Base-by-base conservation (phyloP, 2,113 vertebrate genomes). In the Chlamydotis undulata region DNA sequence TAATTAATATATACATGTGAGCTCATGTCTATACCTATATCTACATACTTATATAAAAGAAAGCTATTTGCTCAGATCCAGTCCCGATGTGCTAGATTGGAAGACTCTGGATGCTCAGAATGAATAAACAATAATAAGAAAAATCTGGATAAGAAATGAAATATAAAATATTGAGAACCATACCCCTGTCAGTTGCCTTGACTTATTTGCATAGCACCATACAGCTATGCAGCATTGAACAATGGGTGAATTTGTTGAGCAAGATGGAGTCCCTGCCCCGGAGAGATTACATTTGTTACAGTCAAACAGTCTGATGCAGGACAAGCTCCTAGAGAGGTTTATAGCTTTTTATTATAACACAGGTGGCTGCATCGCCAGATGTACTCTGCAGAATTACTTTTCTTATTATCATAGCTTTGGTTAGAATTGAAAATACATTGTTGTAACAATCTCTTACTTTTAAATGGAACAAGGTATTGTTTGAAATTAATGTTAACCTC, bases 391-490 rank as follows among this genome's bases (percentile, higher is more conserved):
- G 82, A 91, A 94, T 82, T 76, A 83, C 76, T 83, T 68, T 79
- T 94, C 53, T 80, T 90, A 90, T 87, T 94, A 90, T 90, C 64
- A 45, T 86, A 93, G 92, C 65, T 89, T 92, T 86, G 28, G 39
- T 70, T 90, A 73, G 60, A 90, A 84, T 35, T 43, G 43, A 83
- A 91, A 92, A 55, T 19, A 47, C 23, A 39, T 73, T 79, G 50
- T 77, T 87, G 64, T 64, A 82, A 71, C 18, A 47, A 68, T 63
- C 37, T 83, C 80, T 96, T 49, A 49, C 8, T 94, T 93, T 74
- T 86, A 93, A 83, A 75, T 41, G 25, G 74, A 91, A 64, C 19
- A 69, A 90, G 49, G 15, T 60, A 60, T 91, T 74, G 25, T 90
- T 80, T 33, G 8, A 94, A 97, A 85, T 80, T 87, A 61, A 39